Percentiles rank a stretch among this genome's conserved stretches.
These are phyloP conservation scores for Drosophila parthenogenetica DNA, from an alignment of 2,888 invertebrate species.

Conservation along the genomic window DNA sequence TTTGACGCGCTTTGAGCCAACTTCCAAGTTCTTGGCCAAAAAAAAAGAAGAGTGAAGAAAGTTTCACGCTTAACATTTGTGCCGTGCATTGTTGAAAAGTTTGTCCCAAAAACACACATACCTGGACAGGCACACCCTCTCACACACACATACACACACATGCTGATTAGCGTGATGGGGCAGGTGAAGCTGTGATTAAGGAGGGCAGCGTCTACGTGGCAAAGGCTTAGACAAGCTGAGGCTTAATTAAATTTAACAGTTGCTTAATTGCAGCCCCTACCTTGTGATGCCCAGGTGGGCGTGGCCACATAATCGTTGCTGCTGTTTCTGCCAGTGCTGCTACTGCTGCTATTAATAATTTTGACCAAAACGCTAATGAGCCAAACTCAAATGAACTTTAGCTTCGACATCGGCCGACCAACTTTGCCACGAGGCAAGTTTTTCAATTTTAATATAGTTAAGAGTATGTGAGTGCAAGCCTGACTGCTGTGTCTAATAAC, in stretches of 20 bases:
- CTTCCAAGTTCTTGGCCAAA: conserved; percentile 46
- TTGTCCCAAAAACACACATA: conserved; percentile 49
- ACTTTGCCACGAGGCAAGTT: conserved; percentile 61
- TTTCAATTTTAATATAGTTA: conserved; percentile 70
- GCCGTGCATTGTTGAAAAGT: conserved; percentile 72
- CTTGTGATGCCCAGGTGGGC: conserved; percentile 23
- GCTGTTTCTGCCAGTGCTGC: conserved; percentile 6
- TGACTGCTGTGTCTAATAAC: conserved; percentile 21
- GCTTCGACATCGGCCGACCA: conserved; percentile 46
- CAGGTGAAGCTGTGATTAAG: conserved; percentile 46
- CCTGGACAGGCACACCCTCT: conserved; percentile 36
- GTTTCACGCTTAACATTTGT: conserved; percentile 75
- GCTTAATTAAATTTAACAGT: conserved; percentile 80
- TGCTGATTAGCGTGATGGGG: conserved; percentile 68
- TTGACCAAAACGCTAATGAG: conserved; percentile 79
- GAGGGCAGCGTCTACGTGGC: conserved; percentile 37
- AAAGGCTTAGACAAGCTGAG: conserved; percentile 68
- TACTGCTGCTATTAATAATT: conserved; percentile 69
- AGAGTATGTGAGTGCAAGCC: conserved; percentile 8
- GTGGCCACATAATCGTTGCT: conserved; percentile 17
- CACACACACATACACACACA: conserved; percentile 29
- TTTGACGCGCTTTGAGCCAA: conserved; percentile 57
- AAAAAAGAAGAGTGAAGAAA: conserved; percentile 43
- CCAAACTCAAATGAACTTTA: conserved; percentile 68
- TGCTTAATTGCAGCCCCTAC: conserved; percentile 70